phyloP scores from a whole-genome alignment of 2,888 invertebrate species.

The Orthosia gothica region DNA sequence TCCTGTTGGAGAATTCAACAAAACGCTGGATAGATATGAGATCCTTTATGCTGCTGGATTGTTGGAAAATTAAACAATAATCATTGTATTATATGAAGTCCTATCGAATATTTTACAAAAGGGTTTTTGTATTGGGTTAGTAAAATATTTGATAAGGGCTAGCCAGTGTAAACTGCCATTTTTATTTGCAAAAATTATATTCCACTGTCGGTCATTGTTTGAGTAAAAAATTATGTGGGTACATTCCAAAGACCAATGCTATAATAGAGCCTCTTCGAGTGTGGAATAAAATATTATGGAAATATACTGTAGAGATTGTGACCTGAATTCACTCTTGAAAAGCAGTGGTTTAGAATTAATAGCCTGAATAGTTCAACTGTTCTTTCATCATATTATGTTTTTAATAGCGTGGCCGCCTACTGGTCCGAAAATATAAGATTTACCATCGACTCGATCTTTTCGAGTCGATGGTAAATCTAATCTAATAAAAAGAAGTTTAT shows the following conservation, averaged over 20 bases:
- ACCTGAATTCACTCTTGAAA: neutral
- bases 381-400: too few species aligned
- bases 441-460: too few species aligned
- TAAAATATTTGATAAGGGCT: constrained; percentile 35
- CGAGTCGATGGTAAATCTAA: too few species aligned
- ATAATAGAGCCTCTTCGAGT: neutral
- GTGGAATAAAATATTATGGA: neutral
- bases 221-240: neutral
- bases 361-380: too few species aligned
- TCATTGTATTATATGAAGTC: constrained; percentile 16
- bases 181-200: neutral
- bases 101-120: constrained; percentile 24
- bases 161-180: neutral
- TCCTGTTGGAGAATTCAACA: constrained; percentile 21
- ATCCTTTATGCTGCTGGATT: neutral
- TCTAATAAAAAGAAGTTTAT: too few species aligned
- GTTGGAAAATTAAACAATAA: constrained; percentile 37
- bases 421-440: too few species aligned
- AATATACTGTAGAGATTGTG: neutral
- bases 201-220: neutral
- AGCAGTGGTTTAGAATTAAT: neutral
- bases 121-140: neutral
- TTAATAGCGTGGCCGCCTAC: too few species aligned
- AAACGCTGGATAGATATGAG: neutral
- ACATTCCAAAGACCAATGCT: neutral